A percentile compares a stretch with the other conserved stretches of the same genome.
Conservation (phyloP, 2,113 vertebrate species). For the Notothenia rossii region DNA sequence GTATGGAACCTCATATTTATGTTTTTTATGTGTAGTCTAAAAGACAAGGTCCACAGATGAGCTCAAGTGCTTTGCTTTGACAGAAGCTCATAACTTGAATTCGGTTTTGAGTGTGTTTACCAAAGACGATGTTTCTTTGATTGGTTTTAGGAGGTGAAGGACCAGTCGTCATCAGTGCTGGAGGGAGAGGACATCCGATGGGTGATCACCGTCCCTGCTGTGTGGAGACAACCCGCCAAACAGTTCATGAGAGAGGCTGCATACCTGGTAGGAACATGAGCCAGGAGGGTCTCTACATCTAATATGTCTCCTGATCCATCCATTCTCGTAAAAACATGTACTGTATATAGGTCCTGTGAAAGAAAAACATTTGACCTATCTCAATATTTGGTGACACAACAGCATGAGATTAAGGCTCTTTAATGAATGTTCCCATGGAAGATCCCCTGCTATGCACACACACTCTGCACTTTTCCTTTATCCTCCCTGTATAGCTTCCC, state of each 20-base stretch:
- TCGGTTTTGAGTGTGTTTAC: background rate
- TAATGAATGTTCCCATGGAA: slow-evolving; percentile 36
- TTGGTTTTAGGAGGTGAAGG: slow-evolving; percentile 89
- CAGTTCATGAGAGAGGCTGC: slow-evolving; percentile 98
- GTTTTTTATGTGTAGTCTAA: background rate
- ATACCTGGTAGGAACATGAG: slow-evolving; percentile 86
- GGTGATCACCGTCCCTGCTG: slow-evolving; percentile 97
- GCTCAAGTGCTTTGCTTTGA: background rate
- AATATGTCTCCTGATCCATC: too few relatives aligned
- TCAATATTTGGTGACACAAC: too few relatives aligned
- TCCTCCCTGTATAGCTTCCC: slow-evolving; percentile 16
- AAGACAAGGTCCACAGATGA: background rate
- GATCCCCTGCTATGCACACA: slow-evolving; percentile 25
- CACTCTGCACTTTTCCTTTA: slow-evolving; percentile 16
- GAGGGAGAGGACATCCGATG: slow-evolving; percentile 89
- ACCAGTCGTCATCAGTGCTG: slow-evolving; percentile 87
- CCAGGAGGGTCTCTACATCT: too few relatives aligned
- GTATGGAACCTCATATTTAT: background rate
- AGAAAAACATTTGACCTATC: too few relatives aligned
- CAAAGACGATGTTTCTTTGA: background rate
- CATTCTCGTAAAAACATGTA: too few relatives aligned
- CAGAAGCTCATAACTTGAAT: background rate
- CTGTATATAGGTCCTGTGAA: too few relatives aligned
- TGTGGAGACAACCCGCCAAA: slow-evolving; percentile 98
- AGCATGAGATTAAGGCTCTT: slow-evolving; percentile 31